These are phyloP conservation scores for Chaetura pelagica DNA, from an alignment of 2,113 vertebrate species.

Conservation along the genomic window DNA sequence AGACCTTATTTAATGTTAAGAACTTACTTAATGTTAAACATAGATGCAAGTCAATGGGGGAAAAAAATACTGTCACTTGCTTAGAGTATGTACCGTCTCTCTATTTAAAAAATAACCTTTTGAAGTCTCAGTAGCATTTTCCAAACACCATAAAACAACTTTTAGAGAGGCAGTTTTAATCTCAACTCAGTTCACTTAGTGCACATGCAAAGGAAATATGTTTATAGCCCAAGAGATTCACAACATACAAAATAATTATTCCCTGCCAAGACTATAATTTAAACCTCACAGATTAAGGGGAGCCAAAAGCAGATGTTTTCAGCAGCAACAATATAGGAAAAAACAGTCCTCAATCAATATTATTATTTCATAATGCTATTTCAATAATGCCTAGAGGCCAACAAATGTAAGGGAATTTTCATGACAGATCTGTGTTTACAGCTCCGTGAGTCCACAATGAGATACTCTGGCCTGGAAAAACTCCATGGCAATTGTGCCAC, in stretches of 20 bases:
- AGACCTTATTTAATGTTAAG: background rate
- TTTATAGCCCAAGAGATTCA: background rate
- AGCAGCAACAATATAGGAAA: background rate
- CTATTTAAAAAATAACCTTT: background rate
- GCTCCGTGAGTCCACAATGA: background rate
- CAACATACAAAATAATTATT: constrained; percentile 29
- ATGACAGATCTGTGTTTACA: background rate
- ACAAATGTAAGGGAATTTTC: background rate
- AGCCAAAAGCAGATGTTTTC: constrained; percentile 10
- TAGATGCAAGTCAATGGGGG: background rate
- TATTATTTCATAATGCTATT: constrained; percentile 22
- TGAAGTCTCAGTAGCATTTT: background rate
- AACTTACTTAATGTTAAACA: background rate
- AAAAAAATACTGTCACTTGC: background rate
- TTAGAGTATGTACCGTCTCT: background rate
- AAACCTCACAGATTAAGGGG: background rate
- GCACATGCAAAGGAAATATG: background rate
- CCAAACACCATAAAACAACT: background rate
- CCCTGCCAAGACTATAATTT: constrained; percentile 8
- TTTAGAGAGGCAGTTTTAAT: background rate
- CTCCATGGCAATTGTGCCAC: background rate
- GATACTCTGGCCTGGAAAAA: background rate
- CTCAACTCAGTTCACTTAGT: background rate
- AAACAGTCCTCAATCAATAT: background rate
- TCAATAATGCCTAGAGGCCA: background rate